A percentile compares a stretch with the other conserved stretches of the same genome.
These are phyloP conservation scores for Pachliopta kotzebuea DNA, from an alignment of 2,888 invertebrate species.

Conservation along the genomic window DNA sequence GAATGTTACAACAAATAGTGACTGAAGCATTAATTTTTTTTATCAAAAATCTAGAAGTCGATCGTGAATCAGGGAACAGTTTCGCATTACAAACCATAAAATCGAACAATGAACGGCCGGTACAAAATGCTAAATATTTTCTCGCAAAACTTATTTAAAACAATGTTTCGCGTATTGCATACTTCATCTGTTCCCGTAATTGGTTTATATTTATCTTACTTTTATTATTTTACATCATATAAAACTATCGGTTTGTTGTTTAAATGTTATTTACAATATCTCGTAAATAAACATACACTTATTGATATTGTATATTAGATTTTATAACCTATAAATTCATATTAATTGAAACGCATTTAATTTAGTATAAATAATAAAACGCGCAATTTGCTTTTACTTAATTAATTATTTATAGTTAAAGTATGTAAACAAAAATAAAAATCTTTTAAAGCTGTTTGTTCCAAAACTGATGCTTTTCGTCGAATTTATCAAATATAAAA, in stretches of 20 bases:
- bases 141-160: constrained; percentile 36
- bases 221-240: neutral
- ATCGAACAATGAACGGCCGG: constrained; percentile 31
- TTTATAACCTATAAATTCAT: too few relatives aligned
- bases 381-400: too few relatives aligned
- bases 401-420: too few relatives aligned
- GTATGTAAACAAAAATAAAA: neutral
- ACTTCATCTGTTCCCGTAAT: constrained; percentile 15
- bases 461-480: neutral
- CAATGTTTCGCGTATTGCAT: constrained; percentile 12
- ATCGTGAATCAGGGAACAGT: constrained; percentile 16
- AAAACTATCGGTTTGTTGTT: neutral
- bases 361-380: too few relatives aligned
- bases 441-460: neutral
- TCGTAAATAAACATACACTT: too few relatives aligned
- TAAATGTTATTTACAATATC: neutral
- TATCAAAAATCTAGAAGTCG: constrained; percentile 5
- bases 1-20: neutral
- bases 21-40: neutral
- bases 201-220: neutral
- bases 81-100: constrained; percentile 22
- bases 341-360: too few relatives aligned
- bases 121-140: constrained; percentile 37
- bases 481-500: neutral
- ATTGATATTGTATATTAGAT: too few relatives aligned